Evolutionary conservation across 37 sponge, comb jelly and placozoan genomes (phyloP), one percentile per base, ranked within the genome.

Genomic region (Hormiphora californensis): DNA sequence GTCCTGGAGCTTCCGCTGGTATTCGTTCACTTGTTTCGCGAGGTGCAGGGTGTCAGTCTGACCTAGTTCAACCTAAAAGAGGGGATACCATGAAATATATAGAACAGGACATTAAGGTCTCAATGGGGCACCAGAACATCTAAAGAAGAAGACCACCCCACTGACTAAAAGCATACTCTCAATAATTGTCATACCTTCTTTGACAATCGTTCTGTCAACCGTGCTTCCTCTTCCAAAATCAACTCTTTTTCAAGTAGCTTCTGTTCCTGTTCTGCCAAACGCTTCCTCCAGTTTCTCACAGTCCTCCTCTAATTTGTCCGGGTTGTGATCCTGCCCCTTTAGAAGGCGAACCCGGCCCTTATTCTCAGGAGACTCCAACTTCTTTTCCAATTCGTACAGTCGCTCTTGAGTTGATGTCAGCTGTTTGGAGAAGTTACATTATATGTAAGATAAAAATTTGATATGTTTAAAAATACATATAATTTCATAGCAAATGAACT

Each of bases 161-260:
- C n/a, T n/a, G n/a, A n/a, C n/a, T n/a, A n/a, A n/a, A n/a, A 15
- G 15, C 9, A 49, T 17, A 9, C 9, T 17, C 9, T 49, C 9
- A 9, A 49, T 17, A 49, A 49, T 49, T 17, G 12, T 49, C 12
- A 17, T 49, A 17, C 88, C 40, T 87, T 88, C 85, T 88, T 88
- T 7, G 85, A 28, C 5, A 89, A 89, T 25, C 93, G 54, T 0
- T 90, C 95, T 30, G 89, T 89, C 12, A 98, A 88, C 40, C 93
- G 88, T 19, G 67, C 54, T n/a, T 95, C 91, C 54, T 98, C 96
- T 40, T 98, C 99, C 40, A 90, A 46, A 12, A 98, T 86, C 21
- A 98, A 91, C 63, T 95, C 99, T 57, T 92, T 95, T 90, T 98
- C 99, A 63, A 93, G 85, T 22, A 92, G 68, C 59, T 87, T 87